Base-by-base conservation (phyloP, 2,888 invertebrate genomes). In the Steinernema scapterisci region DNA sequence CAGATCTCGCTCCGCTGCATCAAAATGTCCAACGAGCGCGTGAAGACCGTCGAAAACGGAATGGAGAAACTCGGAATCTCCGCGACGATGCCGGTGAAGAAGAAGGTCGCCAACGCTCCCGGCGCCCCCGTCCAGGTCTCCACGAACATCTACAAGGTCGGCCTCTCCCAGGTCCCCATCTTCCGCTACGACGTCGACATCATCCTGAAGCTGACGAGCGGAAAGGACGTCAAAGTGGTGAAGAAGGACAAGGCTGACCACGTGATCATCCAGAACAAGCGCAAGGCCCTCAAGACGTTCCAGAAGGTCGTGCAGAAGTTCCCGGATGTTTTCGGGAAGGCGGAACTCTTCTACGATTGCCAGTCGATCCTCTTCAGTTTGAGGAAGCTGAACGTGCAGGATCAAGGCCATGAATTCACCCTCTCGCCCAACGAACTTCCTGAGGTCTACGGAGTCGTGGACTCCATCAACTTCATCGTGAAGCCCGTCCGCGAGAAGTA, bases 311-410 rank as follows among this genome's bases (percentile, higher is more conserved):
- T 74, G 13, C 51, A 71, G 51, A 44, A 44, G 23, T n/a, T 45
- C 31, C 19, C 25, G 2, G 45, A 31, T 27, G 31, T 70, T 27
- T 77, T 75, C 71, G 75, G 45, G 13, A 70, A 70, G 21, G 43
- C 7, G 25, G 43, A 52, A 13, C 54, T 63, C 25, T 73, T 56
- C 73, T 77, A 77, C 43, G 75, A 77, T 31, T 7, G 73, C 19
- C 48, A 63, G 44, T 48, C 63, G 27, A 54, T 70, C 63, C 43
- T 77, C 19, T 77, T 73, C 75, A 31, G 21, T 44, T 31, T 75
- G 21, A 46, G 70, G 16, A 27, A 51, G 27, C 48, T 77, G 43
- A 25, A 56, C 31, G 25, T 73, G 19, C 13, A 13, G 21, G 74
- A 27, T 16, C 25, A n/a, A n/a, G 38, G 31, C 19, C 23, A 63